Base-by-base conservation (phyloP, 2,797 vertebrate genomes). In the Crenuchus spilurus region DNA sequence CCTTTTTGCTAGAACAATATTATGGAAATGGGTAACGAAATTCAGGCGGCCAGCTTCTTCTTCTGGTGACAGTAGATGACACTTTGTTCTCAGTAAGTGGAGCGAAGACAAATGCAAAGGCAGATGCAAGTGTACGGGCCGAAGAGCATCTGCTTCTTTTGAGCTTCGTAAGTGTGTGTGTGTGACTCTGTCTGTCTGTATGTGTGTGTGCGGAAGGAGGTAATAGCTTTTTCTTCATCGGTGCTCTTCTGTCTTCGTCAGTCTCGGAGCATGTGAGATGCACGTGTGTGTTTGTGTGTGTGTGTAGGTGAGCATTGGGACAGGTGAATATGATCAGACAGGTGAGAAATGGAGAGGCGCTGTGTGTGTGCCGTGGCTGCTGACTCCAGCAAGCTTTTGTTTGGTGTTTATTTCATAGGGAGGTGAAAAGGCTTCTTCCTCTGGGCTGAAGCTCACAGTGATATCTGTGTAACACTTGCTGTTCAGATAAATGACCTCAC, bases 321-420 rank as follows among this genome's bases (percentile, higher is more conserved):
- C 75, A 77, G 64, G 71, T 69, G 76, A 77, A 83, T 78, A 67
- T 51, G 78, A 77, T 80, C 76, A 82, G 83, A 83, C 82, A 79
- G 74, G 77, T 79, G 81, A 80, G 80, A 78, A 85, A 82, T 80
- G 62, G 74, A 75, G 70, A 57, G 26, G 60, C 52, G 41, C 46
- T 24, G 75, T 52, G 62, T 52, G 62, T 71, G 51, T 72, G 48
- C 65, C 74, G 61, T 77, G 66, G 74, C 49, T 72, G 70, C 72
- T 82, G 81, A 82, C 76, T 65, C 68, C 66, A 70, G 46, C 37
- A 42, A 60, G 60, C 72, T 61, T 82, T 79, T 70, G 69, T 78
- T 83, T 70, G 74, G 65, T 68, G 60, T 79, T 83, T 77, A 81
- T 75, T 79, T 81, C 62, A 46, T 54, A 65, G 16, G 64, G 42